Evolutionary conservation across 1,140 invertebrate genomes (phyloP).

Genomic region (Heterodera carotae): DNA sequence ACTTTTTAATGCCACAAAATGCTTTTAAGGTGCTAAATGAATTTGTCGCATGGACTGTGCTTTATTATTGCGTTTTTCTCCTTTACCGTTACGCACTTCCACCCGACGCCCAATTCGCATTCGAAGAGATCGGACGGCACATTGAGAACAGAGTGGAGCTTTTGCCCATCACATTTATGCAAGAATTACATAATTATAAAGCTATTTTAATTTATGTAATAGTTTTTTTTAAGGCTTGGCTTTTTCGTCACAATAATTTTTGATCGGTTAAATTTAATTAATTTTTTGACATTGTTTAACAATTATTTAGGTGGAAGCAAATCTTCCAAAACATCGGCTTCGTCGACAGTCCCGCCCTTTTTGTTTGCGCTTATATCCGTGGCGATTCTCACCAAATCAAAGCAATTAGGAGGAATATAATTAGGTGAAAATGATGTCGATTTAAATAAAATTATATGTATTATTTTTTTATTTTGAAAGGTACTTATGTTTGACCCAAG

Average conservation of each 20-base stretch:
- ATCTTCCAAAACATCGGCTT: conserved; percentile 61
- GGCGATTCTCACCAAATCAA: conserved; percentile 77
- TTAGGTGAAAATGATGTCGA: conserved; percentile 66
- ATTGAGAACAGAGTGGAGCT: conserved; percentile 34
- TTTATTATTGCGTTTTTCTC: conserved; percentile 36
- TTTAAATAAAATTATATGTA: background rate
- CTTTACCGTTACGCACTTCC: conserved; percentile 32
- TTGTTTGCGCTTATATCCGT: conserved; percentile 37
- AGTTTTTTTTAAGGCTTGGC: conserved; percentile 26
- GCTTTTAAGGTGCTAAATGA: conserved; percentile 30
- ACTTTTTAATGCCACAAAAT: background rate
- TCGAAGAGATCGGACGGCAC: conserved; percentile 33
- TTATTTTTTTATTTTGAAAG: conserved; percentile 3
- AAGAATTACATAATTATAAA: background rate
- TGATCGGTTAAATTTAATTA: conserved; percentile 23
- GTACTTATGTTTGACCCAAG: conserved; percentile 74
- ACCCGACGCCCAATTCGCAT: conserved; percentile 22
- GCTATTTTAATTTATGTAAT: background rate
- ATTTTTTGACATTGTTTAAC: background rate
- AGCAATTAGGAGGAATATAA: conserved; percentile 76
- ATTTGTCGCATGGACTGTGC: conserved; percentile 33
- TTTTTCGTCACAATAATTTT: conserved; percentile 49
- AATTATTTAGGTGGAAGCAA: conserved; percentile 48
- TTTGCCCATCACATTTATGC: conserved; percentile 43
- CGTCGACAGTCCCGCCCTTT: conserved; percentile 53